Conservation (phyloP, 2,113 vertebrate genomes). For the Rhinichthys klamathensis region DNA sequence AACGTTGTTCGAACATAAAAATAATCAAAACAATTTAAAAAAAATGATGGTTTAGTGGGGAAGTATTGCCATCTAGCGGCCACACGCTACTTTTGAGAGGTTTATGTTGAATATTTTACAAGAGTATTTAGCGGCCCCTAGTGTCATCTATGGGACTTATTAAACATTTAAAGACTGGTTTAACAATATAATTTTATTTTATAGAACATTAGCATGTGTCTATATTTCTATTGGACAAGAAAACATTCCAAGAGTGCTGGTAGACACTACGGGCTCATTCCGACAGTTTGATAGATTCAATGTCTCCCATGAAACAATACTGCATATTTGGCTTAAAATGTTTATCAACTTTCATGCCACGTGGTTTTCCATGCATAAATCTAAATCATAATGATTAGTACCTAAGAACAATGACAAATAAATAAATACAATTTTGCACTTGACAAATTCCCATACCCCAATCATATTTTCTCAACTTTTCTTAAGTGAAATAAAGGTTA, state of each 20-base stretch:
- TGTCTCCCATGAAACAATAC: too few species aligned
- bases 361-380: too few species aligned
- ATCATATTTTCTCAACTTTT: too few species aligned
- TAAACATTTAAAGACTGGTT: background rate
- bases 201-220: background rate
- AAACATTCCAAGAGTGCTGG: background rate
- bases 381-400: too few species aligned
- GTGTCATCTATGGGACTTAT: background rate
- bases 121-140: background rate
- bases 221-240: background rate
- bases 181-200: background rate
- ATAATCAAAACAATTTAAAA: background rate
- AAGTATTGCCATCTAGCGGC: conserved; percentile 42
- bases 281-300: too few species aligned
- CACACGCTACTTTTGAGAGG: background rate
- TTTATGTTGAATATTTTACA: background rate
- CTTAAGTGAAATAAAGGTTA: too few species aligned
- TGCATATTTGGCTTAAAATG: too few species aligned
- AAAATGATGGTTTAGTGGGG: background rate
- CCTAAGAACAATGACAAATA: too few species aligned
- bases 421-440: too few species aligned
- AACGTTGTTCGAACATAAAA: background rate
- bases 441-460: too few species aligned
- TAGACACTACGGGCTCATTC: background rate
- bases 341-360: too few species aligned